Conservation (phyloP, 2,888 invertebrate species). For the Microplitis manilae region DNA sequence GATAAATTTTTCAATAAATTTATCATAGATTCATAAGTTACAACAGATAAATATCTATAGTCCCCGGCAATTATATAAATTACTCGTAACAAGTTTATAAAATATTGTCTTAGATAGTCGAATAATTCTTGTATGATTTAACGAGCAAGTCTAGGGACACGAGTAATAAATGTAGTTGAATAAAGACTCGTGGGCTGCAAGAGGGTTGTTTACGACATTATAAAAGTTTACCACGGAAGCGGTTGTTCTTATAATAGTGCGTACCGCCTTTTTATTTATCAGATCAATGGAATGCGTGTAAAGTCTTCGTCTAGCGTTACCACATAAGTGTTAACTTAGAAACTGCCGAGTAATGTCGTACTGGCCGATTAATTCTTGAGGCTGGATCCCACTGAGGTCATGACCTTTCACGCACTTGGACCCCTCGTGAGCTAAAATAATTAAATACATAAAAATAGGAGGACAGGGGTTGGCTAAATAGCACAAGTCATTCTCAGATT, state of each 20-base stretch:
- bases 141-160: not conserved
- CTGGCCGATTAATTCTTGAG: not conserved
- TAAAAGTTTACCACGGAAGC: not conserved
- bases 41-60: not conserved
- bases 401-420: constrained; percentile 11
- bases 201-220: not conserved
- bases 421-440: not conserved
- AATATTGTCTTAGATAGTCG: not conserved
- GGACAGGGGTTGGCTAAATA: not conserved
- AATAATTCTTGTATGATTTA: not conserved
- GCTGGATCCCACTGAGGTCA: not conserved
- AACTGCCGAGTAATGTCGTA: not conserved
- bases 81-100: not conserved
- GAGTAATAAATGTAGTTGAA: not conserved
- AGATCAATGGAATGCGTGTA: not conserved
- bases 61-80: not conserved
- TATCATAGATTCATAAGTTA: not conserved
- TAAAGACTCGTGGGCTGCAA: not conserved
- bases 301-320: not conserved
- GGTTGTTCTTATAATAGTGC: no score
- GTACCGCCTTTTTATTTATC: not conserved
- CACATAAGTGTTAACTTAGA: no score
- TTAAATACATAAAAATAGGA: not conserved
- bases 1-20: not conserved
- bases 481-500: not conserved